Conservation (phyloP, 2,888 invertebrate genomes). For the Dorcus parallelipipedus region DNA sequence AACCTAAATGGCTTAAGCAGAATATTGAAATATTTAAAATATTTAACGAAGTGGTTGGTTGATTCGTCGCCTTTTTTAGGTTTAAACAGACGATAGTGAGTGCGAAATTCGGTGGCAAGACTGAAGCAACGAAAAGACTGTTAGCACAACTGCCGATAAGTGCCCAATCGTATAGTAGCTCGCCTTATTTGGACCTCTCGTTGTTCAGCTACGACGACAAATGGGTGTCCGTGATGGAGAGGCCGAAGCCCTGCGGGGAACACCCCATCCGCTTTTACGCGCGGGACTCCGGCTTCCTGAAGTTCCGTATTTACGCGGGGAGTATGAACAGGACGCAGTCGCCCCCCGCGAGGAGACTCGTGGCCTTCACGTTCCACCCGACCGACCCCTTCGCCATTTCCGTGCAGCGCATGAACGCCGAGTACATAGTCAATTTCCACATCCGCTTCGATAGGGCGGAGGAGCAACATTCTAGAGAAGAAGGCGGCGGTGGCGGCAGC, state of each 20-base stretch:
- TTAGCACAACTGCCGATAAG: constrained; percentile 90
- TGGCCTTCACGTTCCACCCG: constrained; percentile 95
- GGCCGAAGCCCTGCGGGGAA: constrained; percentile 90
- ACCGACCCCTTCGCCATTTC: constrained; percentile 95
- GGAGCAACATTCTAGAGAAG: constrained; percentile 17
- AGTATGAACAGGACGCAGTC: constrained; percentile 60
- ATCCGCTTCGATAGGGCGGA: constrained; percentile 54
- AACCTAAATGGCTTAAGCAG: too few relatives aligned
- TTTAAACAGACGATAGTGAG: constrained; percentile 88
- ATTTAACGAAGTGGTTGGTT: too few relatives aligned
- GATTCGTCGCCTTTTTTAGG: constrained; percentile 41
- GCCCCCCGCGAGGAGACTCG: constrained; percentile 71
- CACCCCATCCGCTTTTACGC: constrained; percentile 91
- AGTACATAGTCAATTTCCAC: constrained; percentile 94
- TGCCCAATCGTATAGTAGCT: constrained; percentile 89
- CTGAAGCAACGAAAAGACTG: constrained; percentile 85
- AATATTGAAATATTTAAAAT: too few relatives aligned
- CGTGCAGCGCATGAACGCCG: constrained; percentile 87
- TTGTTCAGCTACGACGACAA: constrained; percentile 95
- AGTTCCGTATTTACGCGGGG: constrained; percentile 72
- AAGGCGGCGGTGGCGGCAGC: neutral
- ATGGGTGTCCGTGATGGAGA: constrained; percentile 92
- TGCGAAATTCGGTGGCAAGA: constrained; percentile 84
- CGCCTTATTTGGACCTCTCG: constrained; percentile 88
- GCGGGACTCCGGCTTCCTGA: constrained; percentile 70